Base-by-base conservation (phyloP, 2,797 vertebrate species). In the Microcaecilia unicolor region DNA sequence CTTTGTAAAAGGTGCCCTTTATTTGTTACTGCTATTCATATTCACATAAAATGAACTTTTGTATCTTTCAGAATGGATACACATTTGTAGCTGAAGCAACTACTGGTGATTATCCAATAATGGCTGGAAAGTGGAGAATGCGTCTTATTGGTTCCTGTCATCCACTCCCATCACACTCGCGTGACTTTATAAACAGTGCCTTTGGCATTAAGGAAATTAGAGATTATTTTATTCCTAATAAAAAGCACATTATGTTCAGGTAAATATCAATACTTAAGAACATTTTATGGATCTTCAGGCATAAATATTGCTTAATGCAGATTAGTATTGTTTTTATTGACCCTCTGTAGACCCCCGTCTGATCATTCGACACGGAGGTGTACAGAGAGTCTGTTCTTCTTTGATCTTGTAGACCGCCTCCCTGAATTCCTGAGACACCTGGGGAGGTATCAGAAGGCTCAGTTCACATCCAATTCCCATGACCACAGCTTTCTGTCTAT, bases 191-290 rank as follows among this genome's bases (percentile, higher is more conserved):
- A 2, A 59, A 65, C 44, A 85, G 48, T 20, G 56, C 14, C 3
- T 96, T 87, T 52, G 55, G 71, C 25, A 58, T 82, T 30, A 89
- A 80, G 54, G 84, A 92, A 63, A 76, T 93, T 35, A 74, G 33
- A 51, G 86, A 89, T 31, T 85, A 91, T 70, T 99, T 93, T 49
- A 54, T 93, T 46, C 91, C 93, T 18, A 87, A 85, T 31, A 37
- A 81, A 5, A 87, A 86, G 46, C 64, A 86, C 35, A 21, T 90
- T 8, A 77, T 97, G 37, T 92, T 91, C 67, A 83, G 93, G 86
- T 88, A 76, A 55, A 41, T 49, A 17, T 4, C 28, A 15, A 25
- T 18, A 34, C 3, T 14, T 23, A 5, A 29, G 30, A 23, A n/a
- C n/a, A 0, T 31, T 47, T 10, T 28, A 20, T n/a, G n/a, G n/a